phyloP scores from a whole-genome alignment of 2,113 vertebrate genomes.

The Antennarius striatus region DNA sequence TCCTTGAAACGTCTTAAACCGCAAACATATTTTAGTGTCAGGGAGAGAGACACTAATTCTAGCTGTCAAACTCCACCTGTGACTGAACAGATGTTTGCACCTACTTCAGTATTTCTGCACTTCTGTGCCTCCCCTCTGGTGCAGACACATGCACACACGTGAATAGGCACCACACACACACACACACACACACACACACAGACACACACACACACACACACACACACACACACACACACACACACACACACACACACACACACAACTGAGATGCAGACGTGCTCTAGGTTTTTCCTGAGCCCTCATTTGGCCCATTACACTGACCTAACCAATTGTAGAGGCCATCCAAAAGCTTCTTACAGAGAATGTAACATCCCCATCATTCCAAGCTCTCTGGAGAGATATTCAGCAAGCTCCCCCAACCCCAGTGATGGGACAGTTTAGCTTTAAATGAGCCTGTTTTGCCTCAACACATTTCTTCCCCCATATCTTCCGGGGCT shows the following conservation, averaged over 20 bases:
- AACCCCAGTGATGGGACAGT: conserved; percentile 68
- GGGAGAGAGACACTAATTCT: conserved; percentile 42
- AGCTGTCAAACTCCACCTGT: conserved; percentile 43
- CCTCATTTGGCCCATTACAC: conserved; percentile 70
- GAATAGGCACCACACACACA: background rate
- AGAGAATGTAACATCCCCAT: conserved; percentile 42
- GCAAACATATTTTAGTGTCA: conserved; percentile 24
- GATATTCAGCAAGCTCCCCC: conserved; percentile 61
- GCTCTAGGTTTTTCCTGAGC: conserved; percentile 29
- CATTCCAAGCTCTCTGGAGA: conserved; percentile 53
- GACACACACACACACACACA: too few species aligned
- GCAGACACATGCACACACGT: too few species aligned
- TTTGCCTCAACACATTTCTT: conserved; percentile 76
- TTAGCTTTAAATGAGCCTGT: conserved; percentile 76
- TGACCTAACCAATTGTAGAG: conserved; percentile 68
- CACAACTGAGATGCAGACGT: conserved; percentile 5
- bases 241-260: conserved; percentile 13
- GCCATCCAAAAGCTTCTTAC: conserved; percentile 55
- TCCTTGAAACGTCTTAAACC: conserved; percentile 42
- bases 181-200: background rate
- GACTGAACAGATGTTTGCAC: conserved; percentile 65
- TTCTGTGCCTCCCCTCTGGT: conserved; percentile 6
- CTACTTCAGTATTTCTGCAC: conserved; percentile 33
- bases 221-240: conserved; percentile 2
- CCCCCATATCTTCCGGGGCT: conserved; percentile 65